These are phyloP conservation scores for Hypocryptadius cinnamomeus DNA, from an alignment of 2,113 vertebrate genomes.

Conservation along the genomic window DNA sequence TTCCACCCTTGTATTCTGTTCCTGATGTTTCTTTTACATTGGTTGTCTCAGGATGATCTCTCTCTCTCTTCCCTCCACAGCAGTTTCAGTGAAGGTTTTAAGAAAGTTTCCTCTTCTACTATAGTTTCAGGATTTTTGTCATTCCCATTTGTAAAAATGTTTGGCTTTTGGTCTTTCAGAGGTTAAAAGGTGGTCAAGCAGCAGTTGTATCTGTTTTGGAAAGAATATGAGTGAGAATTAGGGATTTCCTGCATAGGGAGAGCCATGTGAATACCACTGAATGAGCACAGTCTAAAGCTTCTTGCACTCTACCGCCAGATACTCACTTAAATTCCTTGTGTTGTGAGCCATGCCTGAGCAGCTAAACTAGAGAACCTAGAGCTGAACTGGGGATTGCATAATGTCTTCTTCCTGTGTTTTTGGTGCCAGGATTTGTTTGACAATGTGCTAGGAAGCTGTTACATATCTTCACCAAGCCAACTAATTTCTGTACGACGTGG, in stretches of 20 bases:
- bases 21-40: not conserved
- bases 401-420: not conserved
- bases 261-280: not conserved
- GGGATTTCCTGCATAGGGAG: not conserved
- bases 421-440: not conserved
- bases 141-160: not conserved
- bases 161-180: not conserved
- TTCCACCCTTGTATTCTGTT: not conserved
- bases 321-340: not conserved
- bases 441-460: not conserved
- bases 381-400: not conserved
- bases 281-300: not conserved
- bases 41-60: not conserved
- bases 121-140: not conserved
- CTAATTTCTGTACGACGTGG: not conserved
- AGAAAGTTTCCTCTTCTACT: not conserved
- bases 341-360: not conserved
- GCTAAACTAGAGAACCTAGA: not conserved
- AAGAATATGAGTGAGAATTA: not conserved
- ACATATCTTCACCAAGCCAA: not conserved
- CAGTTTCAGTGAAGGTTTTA: not conserved
- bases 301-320: not conserved
- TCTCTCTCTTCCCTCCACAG: not conserved
- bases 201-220: not conserved
- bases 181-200: slow-evolving; percentile 25